These are phyloP conservation scores for Chironomus riparius DNA, from an alignment of 2,888 invertebrate species.

Conservation along the genomic window DNA sequence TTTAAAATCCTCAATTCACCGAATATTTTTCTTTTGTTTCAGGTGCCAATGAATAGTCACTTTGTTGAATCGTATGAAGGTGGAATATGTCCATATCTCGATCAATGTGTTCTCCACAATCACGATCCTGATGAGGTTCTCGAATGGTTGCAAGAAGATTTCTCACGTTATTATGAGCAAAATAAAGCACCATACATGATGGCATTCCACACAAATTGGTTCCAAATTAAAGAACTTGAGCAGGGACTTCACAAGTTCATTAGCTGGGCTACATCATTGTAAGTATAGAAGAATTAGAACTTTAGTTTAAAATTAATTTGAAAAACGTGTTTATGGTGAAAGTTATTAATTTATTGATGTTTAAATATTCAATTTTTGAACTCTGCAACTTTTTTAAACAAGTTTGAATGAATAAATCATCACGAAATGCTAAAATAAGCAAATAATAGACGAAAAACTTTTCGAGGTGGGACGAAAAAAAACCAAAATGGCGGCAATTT, in stretches of 20 bases:
- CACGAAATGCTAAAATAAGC: too few species aligned
- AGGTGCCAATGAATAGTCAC: constrained; percentile 75
- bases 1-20: neutral
- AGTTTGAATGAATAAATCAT: too few species aligned
- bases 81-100: constrained; percentile 84
- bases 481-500: neutral
- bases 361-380: too few species aligned
- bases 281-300: constrained; percentile 37
- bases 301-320: too few species aligned
- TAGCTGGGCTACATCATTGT: constrained; percentile 67
- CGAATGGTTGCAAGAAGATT: constrained; percentile 86
- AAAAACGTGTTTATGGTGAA: too few species aligned
- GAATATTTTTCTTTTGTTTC: neutral
- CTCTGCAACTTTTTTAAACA: too few species aligned
- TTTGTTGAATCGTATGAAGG: constrained; percentile 82
- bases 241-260: constrained; percentile 76
- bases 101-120: constrained; percentile 85
- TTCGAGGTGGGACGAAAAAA: too few species aligned
- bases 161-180: constrained; percentile 72
- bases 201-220: constrained; percentile 96
- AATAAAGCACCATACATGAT: constrained; percentile 89
- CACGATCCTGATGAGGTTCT: constrained; percentile 69
- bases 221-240: constrained; percentile 77
- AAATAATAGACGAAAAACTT: too few species aligned
- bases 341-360: too few species aligned